A percentile compares a stretch with the other conserved stretches of the same genome.
Evolutionary conservation across 53 echinoderm and acorn worm species (phyloP).

Genomic region (Apostichopus leukothele): DNA sequence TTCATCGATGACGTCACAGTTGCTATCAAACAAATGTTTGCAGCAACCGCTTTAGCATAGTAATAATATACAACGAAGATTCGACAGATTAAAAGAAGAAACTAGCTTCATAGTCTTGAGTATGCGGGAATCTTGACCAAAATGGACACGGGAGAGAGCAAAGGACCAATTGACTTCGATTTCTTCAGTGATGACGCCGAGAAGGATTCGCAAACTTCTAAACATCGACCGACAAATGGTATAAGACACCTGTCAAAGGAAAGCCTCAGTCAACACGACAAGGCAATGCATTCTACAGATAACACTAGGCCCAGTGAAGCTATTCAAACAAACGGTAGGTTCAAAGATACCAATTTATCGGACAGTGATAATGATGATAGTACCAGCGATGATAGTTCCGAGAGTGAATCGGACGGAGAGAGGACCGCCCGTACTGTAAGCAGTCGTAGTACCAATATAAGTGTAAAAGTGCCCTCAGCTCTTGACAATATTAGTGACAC

Average conservation of each 20-base stretch:
- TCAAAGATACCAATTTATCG: not conserved
- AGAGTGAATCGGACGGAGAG: conserved; percentile 51
- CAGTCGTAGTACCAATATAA: conserved; percentile 82
- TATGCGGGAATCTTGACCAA: not conserved
- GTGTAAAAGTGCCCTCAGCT: conserved; percentile 77
- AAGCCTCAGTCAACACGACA: not conserved
- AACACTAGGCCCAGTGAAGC: conserved; percentile 48
- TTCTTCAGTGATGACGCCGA: conserved; percentile 69
- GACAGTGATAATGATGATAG: conserved; percentile 36
- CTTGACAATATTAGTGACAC: conserved; percentile 56
- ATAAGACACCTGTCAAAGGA: conserved; percentile 15
- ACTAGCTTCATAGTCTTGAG: not conserved
- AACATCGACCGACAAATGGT: conserved; percentile 25
- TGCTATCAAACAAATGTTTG: conserved; percentile 75
- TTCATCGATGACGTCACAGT: conserved; percentile 60
- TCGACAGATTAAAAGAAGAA: not conserved
- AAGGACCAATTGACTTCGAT: conserved; percentile 83
- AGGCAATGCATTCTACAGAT: not conserved
- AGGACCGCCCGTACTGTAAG: conserved; percentile 34
- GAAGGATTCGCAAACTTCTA: not conserved
- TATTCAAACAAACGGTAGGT: not conserved
- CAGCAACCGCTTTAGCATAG: conserved; percentile 13
- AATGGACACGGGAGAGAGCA: conserved; percentile 58
- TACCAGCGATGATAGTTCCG: conserved; percentile 43
- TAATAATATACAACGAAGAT: not conserved